Conservation (phyloP, 2,797 vertebrate genomes). For the Melanotaenia pygmaea region DNA sequence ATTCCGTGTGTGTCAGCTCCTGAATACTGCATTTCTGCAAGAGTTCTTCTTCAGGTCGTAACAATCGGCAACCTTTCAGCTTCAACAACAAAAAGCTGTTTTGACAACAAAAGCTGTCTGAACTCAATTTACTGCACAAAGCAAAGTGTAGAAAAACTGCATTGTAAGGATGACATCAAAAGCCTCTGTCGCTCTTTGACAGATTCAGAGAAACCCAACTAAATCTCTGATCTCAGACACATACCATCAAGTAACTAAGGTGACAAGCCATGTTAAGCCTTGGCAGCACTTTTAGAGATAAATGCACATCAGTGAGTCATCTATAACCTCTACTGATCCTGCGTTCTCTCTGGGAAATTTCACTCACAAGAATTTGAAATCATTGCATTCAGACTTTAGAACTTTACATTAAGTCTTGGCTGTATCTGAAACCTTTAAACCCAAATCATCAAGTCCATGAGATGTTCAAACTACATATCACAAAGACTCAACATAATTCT, state of each 20-base stretch:
- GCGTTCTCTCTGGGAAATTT: constrained; percentile 1
- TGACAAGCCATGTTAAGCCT: constrained; percentile 5
- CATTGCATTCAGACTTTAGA: neutral
- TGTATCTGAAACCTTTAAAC: neutral
- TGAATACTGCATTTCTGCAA: constrained; percentile 30
- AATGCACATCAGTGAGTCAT: constrained; percentile 13
- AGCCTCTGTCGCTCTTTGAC: constrained; percentile 39
- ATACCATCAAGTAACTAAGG: constrained; percentile 14
- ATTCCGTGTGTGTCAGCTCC: neutral
- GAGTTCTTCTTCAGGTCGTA: constrained; percentile 25
- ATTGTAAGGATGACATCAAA: constrained; percentile 32
- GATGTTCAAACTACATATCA: too few relatives aligned
- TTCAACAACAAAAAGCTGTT: constrained; percentile 46
- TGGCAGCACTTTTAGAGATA: constrained; percentile 25
- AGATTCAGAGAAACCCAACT: constrained; percentile 35
- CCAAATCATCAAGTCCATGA: neutral
- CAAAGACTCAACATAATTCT: too few relatives aligned
- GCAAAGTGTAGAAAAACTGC: constrained; percentile 41
- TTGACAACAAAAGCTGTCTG: constrained; percentile 38
- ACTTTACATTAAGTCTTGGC: neutral
- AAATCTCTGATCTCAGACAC: constrained; percentile 53
- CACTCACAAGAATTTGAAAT: neutral
- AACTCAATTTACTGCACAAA: constrained; percentile 26
- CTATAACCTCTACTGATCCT: neutral
- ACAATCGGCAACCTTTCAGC: constrained; percentile 42